phyloP scores from a whole-genome alignment of 2,797 vertebrate species.

The Rousettus madagascariensis region DNA sequence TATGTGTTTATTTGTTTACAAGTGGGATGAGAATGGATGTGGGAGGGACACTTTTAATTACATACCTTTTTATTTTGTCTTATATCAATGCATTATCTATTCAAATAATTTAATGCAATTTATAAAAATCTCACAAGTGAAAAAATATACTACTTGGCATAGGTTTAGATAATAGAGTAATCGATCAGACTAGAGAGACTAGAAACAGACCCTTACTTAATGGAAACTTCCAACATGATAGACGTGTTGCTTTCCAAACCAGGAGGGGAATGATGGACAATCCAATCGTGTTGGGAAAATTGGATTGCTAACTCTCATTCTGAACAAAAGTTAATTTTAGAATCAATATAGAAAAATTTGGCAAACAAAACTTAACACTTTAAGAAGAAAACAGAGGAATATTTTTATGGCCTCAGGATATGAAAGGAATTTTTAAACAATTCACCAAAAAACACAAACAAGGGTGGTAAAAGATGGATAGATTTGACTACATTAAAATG shows the following conservation, averaged over 20 bases:
- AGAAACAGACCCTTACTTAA: neutral
- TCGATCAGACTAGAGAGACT: neutral
- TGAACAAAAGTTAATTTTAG: constrained; percentile 42
- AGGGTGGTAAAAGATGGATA: constrained; percentile 44
- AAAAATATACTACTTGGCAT: neutral
- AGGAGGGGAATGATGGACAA: neutral
- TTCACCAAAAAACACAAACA: constrained; percentile 21
- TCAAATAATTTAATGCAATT: constrained; percentile 29
- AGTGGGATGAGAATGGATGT: neutral
- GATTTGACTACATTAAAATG: constrained; percentile 43
- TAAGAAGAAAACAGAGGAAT: constrained; percentile 40
- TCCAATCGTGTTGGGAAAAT: neutral
- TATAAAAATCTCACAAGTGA: neutral
- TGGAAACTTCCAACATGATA: neutral
- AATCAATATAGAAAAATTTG: neutral
- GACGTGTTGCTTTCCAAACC: neutral
- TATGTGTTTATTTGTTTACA: neutral
- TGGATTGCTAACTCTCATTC: neutral
- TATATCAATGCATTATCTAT: neutral
- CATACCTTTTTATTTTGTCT: constrained; percentile 28
- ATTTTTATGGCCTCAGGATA: constrained; percentile 12
- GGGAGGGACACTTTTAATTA: neutral
- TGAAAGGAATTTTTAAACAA: constrained; percentile 49
- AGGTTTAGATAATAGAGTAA: neutral
- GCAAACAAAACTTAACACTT: constrained; percentile 45